phyloP scores from a whole-genome alignment of 2,797 vertebrate species.

The Chromis chromis region DNA sequence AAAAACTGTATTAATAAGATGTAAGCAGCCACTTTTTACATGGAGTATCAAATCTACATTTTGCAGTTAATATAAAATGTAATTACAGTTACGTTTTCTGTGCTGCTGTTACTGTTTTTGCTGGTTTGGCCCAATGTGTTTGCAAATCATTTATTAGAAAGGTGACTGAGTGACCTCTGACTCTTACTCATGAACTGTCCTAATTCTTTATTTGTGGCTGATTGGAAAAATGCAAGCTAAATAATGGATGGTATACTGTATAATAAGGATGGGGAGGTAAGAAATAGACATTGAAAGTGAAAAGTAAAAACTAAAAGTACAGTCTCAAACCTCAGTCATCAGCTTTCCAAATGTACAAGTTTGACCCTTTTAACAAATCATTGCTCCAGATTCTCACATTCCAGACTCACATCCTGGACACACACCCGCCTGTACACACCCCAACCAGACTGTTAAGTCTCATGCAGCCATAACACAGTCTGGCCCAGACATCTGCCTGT shows the following conservation, averaged over 20 bases:
- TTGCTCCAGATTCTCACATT: conserved; percentile 1
- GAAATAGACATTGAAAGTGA: background rate
- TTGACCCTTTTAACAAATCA: background rate
- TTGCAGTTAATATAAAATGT: background rate
- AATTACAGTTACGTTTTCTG: background rate
- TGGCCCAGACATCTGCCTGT: conserved; percentile 44
- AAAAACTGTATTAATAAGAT: background rate
- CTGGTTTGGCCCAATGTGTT: background rate
- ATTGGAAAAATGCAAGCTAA: no score
- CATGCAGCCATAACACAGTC: conserved; percentile 40
- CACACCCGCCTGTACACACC: conserved; percentile 1
- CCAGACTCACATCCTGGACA: background rate
- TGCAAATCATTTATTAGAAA: background rate
- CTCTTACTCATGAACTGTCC: background rate
- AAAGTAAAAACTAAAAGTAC: background rate
- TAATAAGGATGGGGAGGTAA: background rate
- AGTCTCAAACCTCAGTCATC: background rate
- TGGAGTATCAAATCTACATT: background rate
- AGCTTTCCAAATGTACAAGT: background rate
- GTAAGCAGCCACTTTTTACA: background rate
- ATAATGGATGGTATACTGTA: background rate
- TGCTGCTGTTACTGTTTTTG: background rate
- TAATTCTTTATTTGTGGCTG: no score
- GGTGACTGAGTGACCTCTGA: conserved; percentile 6
- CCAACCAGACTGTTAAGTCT: conserved; percentile 22